phyloP scores from a whole-genome alignment of 2,888 invertebrate species.

The Sussaba pulchella region DNA sequence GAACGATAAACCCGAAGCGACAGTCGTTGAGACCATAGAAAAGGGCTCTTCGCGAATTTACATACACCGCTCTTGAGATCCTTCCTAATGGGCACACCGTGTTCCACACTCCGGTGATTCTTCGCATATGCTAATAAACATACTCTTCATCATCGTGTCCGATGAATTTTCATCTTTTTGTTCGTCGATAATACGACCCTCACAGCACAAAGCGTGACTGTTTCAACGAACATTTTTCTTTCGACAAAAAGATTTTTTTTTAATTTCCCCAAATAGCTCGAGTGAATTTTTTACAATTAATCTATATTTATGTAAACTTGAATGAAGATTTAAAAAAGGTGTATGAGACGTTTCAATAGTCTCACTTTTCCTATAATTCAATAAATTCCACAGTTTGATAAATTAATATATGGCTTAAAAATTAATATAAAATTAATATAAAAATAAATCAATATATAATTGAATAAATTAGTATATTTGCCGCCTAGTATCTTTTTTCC shows the following conservation, averaged over 20 bases:
- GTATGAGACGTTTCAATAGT: too few species aligned
- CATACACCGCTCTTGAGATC: conserved; percentile 50
- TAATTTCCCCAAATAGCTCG: too few species aligned
- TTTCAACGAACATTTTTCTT: not conserved
- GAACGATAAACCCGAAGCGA: not conserved
- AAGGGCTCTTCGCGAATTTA: conserved; percentile 59
- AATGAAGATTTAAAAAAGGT: too few species aligned
- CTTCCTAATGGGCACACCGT: conserved; percentile 40
- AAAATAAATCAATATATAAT: too few species aligned
- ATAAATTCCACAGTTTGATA: too few species aligned
- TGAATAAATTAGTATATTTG: too few species aligned
- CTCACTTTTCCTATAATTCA: too few species aligned
- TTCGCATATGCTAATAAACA: conserved; percentile 46
- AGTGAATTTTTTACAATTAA: too few species aligned
- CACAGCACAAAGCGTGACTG: not conserved
- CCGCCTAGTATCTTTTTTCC: too few species aligned
- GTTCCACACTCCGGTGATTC: conserved; percentile 37
- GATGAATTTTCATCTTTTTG: not conserved
- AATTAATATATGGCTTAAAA: too few species aligned
- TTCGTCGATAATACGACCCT: not conserved
- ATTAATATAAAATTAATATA: too few species aligned
- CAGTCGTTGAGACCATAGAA: conserved; percentile 11
- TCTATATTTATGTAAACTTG: not conserved
- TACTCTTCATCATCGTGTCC: not conserved
- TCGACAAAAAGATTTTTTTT: not conserved